A percentile compares a stretch with the other conserved stretches of the same genome.
Evolutionary conservation across 1,140 invertebrate species (phyloP).

Genomic region (Heliconius hewitsoni): DNA sequence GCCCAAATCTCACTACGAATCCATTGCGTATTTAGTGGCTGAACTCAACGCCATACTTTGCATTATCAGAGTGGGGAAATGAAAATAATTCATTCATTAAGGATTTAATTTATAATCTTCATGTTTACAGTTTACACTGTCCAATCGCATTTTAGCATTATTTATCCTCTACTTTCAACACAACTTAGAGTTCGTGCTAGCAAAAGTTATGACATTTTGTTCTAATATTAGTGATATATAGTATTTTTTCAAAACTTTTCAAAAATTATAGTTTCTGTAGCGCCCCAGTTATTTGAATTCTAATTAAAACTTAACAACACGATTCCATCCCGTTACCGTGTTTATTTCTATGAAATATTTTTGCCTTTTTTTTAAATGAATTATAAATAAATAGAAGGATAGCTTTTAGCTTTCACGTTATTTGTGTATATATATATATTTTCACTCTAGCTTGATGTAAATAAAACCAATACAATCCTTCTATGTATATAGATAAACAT

Average conservation of each 20-base stretch:
- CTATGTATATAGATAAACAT: neutral
- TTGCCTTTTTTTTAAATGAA: neutral
- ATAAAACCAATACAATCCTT: too few species aligned
- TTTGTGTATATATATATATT: neutral
- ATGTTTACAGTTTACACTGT: too few species aligned
- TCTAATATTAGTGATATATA: neutral
- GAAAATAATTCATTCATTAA: too few species aligned
- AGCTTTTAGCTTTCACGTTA: neutral
- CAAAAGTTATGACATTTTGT: neutral
- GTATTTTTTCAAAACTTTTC: neutral
- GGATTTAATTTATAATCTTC: too few species aligned
- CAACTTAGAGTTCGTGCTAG: neutral
- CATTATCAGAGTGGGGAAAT: too few species aligned
- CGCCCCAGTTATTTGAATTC: neutral
- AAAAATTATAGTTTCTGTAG: neutral
- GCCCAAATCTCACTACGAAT: too few species aligned
- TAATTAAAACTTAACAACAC: conserved; percentile 5
- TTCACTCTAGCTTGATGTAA: too few species aligned
- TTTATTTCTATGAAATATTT: neutral
- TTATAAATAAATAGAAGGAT: neutral
- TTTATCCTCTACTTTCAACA: neutral
- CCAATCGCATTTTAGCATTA: too few species aligned
- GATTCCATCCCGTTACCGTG: neutral
- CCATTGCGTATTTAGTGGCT: too few species aligned
- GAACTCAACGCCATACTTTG: too few species aligned